Evolutionary conservation across 2,113 vertebrate genomes (phyloP).

Genomic region (Maccullochella peelii): DNA sequence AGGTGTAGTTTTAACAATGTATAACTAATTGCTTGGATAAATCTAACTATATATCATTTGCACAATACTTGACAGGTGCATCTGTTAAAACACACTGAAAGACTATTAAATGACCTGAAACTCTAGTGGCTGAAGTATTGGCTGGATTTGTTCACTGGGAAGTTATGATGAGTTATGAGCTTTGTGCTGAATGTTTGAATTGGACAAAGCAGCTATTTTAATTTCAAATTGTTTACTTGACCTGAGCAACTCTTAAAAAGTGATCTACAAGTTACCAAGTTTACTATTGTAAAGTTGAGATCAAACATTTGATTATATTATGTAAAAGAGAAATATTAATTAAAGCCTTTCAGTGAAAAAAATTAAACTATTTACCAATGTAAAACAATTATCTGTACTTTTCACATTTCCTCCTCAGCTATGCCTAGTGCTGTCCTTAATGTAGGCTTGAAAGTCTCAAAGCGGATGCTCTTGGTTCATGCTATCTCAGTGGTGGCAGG

Average conservation of each 20-base stretch:
- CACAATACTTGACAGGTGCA: conserved; percentile 9
- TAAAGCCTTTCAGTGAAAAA: background rate
- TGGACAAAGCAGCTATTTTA: background rate
- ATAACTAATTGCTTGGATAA: background rate
- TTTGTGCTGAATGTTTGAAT: background rate
- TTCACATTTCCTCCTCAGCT: too few relatives aligned
- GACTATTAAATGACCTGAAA: background rate
- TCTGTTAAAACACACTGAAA: conserved; percentile 6
- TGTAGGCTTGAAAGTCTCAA: background rate
- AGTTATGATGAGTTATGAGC: background rate
- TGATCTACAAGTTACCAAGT: background rate
- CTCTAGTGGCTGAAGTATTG: background rate
- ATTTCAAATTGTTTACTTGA: background rate
- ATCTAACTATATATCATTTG: conserved; percentile 3
- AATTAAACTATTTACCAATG: background rate
- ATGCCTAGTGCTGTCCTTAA: background rate
- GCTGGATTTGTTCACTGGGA: background rate
- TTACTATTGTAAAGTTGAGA: background rate
- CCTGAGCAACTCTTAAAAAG: background rate
- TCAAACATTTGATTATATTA: background rate
- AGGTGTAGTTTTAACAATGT: background rate
- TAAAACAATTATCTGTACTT: background rate
- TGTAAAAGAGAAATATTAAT: background rate
- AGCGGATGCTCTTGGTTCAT: too few relatives aligned
- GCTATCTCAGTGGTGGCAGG: background rate